Evolutionary conservation across 1,140 invertebrate genomes (phyloP).

Genomic region (Procambarus virginalis): DNA sequence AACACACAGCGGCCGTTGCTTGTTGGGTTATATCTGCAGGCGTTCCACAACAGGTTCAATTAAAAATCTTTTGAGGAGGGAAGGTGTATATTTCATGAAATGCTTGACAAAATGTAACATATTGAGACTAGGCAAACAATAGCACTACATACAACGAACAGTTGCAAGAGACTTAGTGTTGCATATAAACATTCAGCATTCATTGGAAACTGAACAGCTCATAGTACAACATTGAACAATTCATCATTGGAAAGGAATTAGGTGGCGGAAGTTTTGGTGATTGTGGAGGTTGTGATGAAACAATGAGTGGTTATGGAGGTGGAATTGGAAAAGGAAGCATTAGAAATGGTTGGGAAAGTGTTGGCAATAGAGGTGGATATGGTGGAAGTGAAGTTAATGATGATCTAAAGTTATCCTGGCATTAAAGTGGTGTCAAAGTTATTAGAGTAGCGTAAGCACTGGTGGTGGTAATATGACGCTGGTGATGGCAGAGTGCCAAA

Average conservation of each 20-base stretch:
- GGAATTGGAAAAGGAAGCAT: too few species aligned
- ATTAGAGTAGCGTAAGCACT: too few species aligned
- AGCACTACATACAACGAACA: conserved; percentile 38
- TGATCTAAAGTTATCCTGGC: too few species aligned
- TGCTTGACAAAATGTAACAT: conserved; percentile 40
- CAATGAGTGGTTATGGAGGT: too few species aligned
- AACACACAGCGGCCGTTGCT: too few species aligned
- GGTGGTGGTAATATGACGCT: neutral
- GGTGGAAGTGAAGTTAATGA: too few species aligned
- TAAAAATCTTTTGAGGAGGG: conserved; percentile 5
- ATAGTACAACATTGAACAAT: conserved; percentile 31
- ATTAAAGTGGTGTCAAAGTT: too few species aligned
- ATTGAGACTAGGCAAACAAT: conserved; percentile 42
- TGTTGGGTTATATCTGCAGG: too few species aligned
- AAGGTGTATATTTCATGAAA: conserved; percentile 40
- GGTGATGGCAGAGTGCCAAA: neutral
- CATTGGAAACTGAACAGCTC: conserved; percentile 13
- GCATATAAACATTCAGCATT: conserved; percentile 22
- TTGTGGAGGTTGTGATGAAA: neutral
- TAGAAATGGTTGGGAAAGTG: too few species aligned
- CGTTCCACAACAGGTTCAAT: neutral
- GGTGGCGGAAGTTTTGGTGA: neutral
- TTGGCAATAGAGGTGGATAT: too few species aligned
- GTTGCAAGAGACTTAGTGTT: conserved; percentile 8
- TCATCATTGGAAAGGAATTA: conserved; percentile 25